A percentile compares a stretch with the other conserved stretches of the same genome.
Evolutionary conservation across 2,113 vertebrate species (phyloP).

Genomic region (Eclectus roratus): DNA sequence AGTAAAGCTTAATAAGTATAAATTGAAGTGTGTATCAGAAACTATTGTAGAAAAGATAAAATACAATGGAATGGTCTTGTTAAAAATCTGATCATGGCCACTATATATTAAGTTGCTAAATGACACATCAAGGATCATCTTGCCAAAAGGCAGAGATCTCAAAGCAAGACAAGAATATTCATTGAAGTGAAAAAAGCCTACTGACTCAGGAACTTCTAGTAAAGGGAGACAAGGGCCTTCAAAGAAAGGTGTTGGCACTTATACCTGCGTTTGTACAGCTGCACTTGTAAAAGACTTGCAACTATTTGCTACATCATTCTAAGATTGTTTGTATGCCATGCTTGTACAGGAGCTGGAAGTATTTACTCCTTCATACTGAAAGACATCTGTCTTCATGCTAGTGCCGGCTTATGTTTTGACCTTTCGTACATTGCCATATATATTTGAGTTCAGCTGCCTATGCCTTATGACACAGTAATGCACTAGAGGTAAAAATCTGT

Average conservation of each 20-base stretch:
- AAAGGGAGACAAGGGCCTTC: neutral
- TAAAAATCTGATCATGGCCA: neutral
- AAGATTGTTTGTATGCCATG: neutral
- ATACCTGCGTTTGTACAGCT: neutral
- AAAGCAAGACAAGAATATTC: neutral
- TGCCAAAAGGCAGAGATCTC: neutral
- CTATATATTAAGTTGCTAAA: neutral
- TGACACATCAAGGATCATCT: neutral
- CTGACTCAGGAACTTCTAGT: neutral
- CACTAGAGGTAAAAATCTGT: neutral
- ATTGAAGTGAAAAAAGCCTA: neutral
- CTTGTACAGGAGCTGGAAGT: neutral
- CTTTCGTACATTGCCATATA: neutral
- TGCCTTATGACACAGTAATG: neutral
- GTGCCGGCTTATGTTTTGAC: neutral
- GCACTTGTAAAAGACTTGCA: neutral
- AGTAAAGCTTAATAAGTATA: neutral
- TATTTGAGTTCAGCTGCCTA: neutral
- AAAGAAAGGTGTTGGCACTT: neutral
- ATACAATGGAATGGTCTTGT: fast-evolving
- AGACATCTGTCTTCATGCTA: neutral
- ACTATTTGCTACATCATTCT: neutral
- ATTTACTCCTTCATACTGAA: neutral
- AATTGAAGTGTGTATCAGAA: neutral
- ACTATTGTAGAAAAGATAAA: neutral